Evolutionary conservation across 2,113 vertebrate genomes (phyloP), one percentile per base, ranked within the genome.

Genomic region (Furnarius figulus): DNA sequence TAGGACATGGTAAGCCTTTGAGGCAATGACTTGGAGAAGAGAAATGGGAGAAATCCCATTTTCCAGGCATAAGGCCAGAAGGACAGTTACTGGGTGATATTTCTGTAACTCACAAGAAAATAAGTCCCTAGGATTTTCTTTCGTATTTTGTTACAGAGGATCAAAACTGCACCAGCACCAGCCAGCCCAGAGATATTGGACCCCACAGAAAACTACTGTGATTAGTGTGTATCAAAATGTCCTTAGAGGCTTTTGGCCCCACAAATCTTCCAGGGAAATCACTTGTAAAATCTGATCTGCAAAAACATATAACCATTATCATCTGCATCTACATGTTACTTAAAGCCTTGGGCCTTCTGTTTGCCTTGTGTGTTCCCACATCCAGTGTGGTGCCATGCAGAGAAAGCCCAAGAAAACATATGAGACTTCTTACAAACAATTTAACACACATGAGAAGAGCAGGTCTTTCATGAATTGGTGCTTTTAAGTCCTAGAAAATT

Each of bases 191-290:
- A 92, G 55, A 42, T 67, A 50, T 3, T 31, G 40, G 28, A 77
- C 55, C 50, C 33, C 14, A 46, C 33, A 50, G 53, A 5, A 23
- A 15, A 13, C 14, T 62, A 5, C 25, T 59, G 46, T 0, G 2
- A 61, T 40, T 49, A 53, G 6, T 40, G 3, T 78, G 30, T 46
- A 7, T 56, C 40, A 86, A 73, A 83, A 83, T 31, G 21, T 37
- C 20, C 28, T 44, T 0, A 0, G 4, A 27, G 27, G 22, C 12
- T 52, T 73, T 68, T 65, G 27, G 22, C 14, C 9, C 6, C 50
- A 58, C 55, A 77, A 84, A 27, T 3, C 12, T 35, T 80, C 27
- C 28, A 40, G 33, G 28, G 19, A 65, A 55, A 27, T 55, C 11
- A 63, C 17, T 19, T 42, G 8, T 61, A 52, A 80, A 68, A 52